Percentiles rank a stretch among this genome's conserved stretches.
Evolutionary conservation across 2,888 invertebrate species (phyloP).

Genomic region (Dolichomitus sp.): DNA sequence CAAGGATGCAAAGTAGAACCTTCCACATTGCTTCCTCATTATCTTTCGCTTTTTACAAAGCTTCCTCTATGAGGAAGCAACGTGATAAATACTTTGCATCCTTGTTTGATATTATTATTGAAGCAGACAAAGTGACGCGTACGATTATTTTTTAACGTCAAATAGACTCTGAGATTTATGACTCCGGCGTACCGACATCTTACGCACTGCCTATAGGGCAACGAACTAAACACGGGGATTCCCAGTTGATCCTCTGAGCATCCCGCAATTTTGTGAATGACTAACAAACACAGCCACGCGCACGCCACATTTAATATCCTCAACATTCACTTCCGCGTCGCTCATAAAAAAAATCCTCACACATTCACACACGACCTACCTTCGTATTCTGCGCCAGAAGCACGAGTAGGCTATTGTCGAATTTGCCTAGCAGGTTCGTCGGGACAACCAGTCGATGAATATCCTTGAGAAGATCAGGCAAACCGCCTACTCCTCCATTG

Average conservation of each 20-base stretch:
- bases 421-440: constrained; percentile 83
- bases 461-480: constrained; percentile 90
- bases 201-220: not conserved
- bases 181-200: no score
- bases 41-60: no score
- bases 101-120: no score
- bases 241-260: not conserved
- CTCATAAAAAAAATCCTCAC: not conserved
- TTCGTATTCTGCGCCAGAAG: constrained; percentile 75
- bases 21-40: no score
- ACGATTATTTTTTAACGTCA: no score
- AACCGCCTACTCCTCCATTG: constrained; percentile 89
- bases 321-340: no score
- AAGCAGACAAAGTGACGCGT: no score
- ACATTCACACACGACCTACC: constrained; percentile 71
- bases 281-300: not conserved
- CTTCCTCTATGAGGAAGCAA: no score
- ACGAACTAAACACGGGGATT: not conserved
- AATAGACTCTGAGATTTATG: no score
- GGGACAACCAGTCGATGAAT: constrained; percentile 90
- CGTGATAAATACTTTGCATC: no score
- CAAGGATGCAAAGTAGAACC: no score
- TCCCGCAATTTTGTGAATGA: not conserved
- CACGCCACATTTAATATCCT: not conserved
- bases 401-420: constrained; percentile 87